Evolutionary conservation across 2,113 vertebrate species (phyloP), one percentile per base, ranked within the genome.

Genomic region (Paraplagusia blochii): DNA sequence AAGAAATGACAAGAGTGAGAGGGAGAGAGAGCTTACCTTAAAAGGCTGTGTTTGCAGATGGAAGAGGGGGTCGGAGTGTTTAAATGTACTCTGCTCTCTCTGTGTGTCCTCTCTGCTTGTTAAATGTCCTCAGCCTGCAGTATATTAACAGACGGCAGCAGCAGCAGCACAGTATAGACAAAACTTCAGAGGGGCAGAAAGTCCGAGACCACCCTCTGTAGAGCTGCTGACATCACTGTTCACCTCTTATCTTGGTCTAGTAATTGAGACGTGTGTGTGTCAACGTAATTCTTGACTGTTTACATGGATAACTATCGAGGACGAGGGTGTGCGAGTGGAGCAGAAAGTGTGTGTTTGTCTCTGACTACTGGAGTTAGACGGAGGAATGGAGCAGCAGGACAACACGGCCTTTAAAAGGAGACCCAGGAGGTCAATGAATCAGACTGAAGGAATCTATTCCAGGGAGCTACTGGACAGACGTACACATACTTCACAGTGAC

Each of bases 31-130:
- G 67, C 71, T 84, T 85, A 81, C 88, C 88, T 87, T 90, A 90
- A 87, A 90, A 88, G 89, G 89, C 77, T 82, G 56, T 88, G 85
- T 90, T 88, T 87, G 83, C 67, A 53, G 81, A 86, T 66, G 58
- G 72, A 79, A 67, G 66, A 53, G 68, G 71, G 70, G 57, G 77
- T 72, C 52, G 11, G 13, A 60, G 55, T 85, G 76, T 83, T 84
- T 81, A 70, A 84, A 81, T 64, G 46, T 51, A 51, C 58, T 53
- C 7, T 48, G 71, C 56, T 52, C 11, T 40, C 22, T 12, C 36
- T 38, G 55, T 67, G 72, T 68, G 43, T 19, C 8, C 53, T 68
- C 52, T 57, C 51, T 19, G 47, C 42, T 60, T 73, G 58, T 79
- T 76, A 63, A 73, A 82, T 63, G 64, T 65, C 61, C 61, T 60